phyloP scores from a whole-genome alignment of 2,113 vertebrate species.

The Cairina moschata region DNA sequence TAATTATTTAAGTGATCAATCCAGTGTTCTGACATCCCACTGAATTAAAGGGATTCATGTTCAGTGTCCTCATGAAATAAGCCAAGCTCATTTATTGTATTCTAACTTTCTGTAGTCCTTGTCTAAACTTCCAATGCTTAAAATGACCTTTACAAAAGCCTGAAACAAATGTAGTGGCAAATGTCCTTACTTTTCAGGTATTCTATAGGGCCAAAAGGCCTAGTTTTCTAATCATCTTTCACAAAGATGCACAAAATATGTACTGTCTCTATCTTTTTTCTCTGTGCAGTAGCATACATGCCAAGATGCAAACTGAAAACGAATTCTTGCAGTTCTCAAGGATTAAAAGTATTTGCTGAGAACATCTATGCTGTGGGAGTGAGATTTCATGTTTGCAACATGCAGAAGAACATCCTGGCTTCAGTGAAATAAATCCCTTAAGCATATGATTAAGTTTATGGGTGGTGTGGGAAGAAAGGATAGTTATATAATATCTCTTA shows the following conservation, averaged over 20 bases:
- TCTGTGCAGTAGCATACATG: fast-evolving
- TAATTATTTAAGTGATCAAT: not conserved
- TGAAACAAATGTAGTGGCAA: not conserved
- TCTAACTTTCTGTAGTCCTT: not conserved
- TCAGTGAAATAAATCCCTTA: not conserved
- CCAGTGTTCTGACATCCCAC: not conserved
- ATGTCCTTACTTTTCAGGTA: not conserved
- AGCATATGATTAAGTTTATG: not conserved
- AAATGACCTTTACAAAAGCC: not conserved
- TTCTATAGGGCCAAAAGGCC: not conserved
- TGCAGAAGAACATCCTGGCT: not conserved
- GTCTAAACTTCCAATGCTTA: not conserved
- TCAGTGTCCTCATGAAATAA: not conserved
- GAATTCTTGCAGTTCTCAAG: not conserved
- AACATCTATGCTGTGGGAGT: not conserved
- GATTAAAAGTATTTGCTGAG: not conserved
- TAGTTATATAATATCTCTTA: not conserved
- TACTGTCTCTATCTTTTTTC: not conserved
- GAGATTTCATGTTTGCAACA: not conserved
- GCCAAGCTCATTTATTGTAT: not conserved
- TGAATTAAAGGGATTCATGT: not conserved
- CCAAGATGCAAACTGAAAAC: not conserved
- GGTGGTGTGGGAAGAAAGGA: not conserved
- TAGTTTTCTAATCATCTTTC: not conserved
- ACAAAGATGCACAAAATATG: not conserved